Base-by-base conservation (phyloP, 2,888 invertebrate species). In the Dorcus parallelipipedus region DNA sequence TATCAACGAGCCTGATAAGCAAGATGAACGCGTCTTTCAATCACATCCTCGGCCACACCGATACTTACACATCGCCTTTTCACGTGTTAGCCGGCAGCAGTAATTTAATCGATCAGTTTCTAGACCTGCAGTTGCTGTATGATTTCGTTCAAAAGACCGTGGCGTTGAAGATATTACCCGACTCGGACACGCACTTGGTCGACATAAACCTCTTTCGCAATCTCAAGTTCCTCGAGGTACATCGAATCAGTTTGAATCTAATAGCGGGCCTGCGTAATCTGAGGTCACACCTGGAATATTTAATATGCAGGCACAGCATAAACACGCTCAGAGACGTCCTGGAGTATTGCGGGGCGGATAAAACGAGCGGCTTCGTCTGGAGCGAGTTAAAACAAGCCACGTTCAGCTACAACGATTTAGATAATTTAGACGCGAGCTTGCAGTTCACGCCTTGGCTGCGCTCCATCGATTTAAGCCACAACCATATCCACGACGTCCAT, bases 81-180 rank as follows among this genome's bases (percentile, higher is more conserved):
- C 82, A 84, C 72, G 59, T 59, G 7, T 20, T 51, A 60, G 23
- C 50, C n/a, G 41, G 48, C 17, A 38, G 38, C 49, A 82, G 81
- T 66, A 81, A 81, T 1, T 79, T 80, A 54, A 80, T 81, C 3
- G 81, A 81, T 49, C 76, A 80, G 33, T 81, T 83, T 64, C 71
- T 79, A 43, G 84, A 86, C 65, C 69, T 86, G 26, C 84, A 85
- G 67, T 80, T 86, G 64, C 73, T 87, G 10, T 82, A 84, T 67
- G 86, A 86, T 70, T 84, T 87, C 68, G 81, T 87, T 17, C 85
- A 86, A 67, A 85, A 84, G 69, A 84, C 84, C 3, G 67, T 82
- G 6, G 77, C 82, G 43, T 73, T 87, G 10, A 85, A 86, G 74
- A 72, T 87, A 7, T 79, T 78, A 2, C 68, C 72, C 33, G 73